Base-by-base conservation (phyloP, 2,888 invertebrate species). In the Acronicta psi region DNA sequence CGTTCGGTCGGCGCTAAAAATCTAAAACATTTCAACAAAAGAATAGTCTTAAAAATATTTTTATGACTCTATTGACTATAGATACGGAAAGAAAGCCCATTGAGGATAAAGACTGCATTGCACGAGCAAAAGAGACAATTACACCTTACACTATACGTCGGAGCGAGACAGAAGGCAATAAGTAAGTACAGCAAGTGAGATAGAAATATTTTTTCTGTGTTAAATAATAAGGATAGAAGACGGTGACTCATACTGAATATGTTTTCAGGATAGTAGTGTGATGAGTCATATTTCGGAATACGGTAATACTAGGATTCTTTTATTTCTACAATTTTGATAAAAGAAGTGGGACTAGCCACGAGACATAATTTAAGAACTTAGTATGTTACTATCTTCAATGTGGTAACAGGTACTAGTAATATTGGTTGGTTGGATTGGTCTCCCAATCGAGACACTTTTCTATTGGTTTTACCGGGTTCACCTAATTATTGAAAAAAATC, bases 1-100 rank as follows among this genome's bases (percentile, higher is more conserved):
- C 11, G 4, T 29, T 29, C 4, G 29, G 10, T 11, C 3, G 11
- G 11, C 29, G 29, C 29, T 29, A 29, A 29, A 29, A 11, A 11
- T 10, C 29, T 1, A 25, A n/a, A 5, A 18, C 6, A 11, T n/a
- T 41, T 16, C 0, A 13, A 40, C 42, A 52, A 29, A 34, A 34
- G 7, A 5, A n/a, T n/a, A n/a, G 1, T 31, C 13, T 25, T 0
- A 25, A 1, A 25, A 25, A 23, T 23, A 29, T 29, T 29, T 11
- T 13, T 4, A 31, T 13, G 34, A 34, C 34, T 29, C 11, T 11
- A n/a, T n/a, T n/a, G n/a, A 67, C 73, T 74, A 74, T 67, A 67
- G 58, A 75, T 75, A 44, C 54, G 42, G 37, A 45, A 58, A 72
- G 69, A 73, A 61, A 63, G 46, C 13, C 54, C 60, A 57, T 74